Conservation (phyloP, 2,888 invertebrate genomes). For the Pristionchus exspectatus region DNA sequence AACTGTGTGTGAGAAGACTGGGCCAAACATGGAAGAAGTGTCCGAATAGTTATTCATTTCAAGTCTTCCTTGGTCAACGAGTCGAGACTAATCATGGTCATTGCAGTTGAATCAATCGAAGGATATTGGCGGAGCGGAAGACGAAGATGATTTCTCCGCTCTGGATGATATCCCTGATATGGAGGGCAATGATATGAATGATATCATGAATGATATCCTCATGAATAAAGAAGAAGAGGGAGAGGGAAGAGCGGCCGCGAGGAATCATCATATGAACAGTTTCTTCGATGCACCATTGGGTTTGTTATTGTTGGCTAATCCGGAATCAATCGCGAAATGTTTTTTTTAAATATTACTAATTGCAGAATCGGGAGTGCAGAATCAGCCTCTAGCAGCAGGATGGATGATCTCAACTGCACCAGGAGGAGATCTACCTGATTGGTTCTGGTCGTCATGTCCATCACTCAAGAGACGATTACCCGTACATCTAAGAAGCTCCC, state of each 20-base stretch:
- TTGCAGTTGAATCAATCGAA: slow-evolving; percentile 33
- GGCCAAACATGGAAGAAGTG: no score
- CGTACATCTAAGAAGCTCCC: slow-evolving; percentile 46
- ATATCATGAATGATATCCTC: slow-evolving; percentile 50
- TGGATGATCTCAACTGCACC: slow-evolving; percentile 95
- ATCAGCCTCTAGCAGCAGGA: slow-evolving; percentile 97
- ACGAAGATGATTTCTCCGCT: slow-evolving; percentile 4
- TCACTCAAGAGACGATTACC: slow-evolving; percentile 62
- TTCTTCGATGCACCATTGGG: slow-evolving; percentile 38
- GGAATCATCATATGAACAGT: slow-evolving; percentile 17
- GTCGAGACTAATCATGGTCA: background rate
- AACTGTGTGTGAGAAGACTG: no score
- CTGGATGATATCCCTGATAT: background rate
- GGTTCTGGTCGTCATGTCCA: slow-evolving; percentile 92
- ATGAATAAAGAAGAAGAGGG: background rate
- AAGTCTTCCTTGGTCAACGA: background rate
- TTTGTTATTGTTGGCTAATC: background rate
- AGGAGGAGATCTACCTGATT: slow-evolving; percentile 89
- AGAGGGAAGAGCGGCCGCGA: background rate
- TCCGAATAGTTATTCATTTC: background rate
- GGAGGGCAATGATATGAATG: slow-evolving; percentile 33
- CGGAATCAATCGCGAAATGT: background rate
- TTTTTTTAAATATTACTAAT: background rate
- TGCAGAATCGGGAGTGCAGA: slow-evolving; percentile 84
- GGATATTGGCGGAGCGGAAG: background rate